phyloP scores from a whole-genome alignment of 2,888 invertebrate species.

The Ecdyonurus torrentis region DNA sequence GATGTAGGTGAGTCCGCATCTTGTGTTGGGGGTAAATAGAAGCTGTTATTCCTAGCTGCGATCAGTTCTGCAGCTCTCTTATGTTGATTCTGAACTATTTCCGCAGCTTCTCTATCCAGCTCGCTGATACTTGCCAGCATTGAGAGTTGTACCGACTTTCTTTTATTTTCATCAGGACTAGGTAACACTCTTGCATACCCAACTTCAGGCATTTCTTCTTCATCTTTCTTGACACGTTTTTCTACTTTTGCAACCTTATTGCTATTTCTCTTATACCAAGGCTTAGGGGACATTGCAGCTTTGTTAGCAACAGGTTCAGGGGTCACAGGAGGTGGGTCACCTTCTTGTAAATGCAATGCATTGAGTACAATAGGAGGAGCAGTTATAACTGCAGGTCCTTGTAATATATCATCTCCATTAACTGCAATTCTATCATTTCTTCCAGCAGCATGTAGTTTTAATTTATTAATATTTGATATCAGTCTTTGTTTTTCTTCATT shows the following conservation, averaged over 20 bases:
- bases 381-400: neutral
- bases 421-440: neutral
- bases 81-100: conserved; percentile 45
- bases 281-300: conserved; percentile 33
- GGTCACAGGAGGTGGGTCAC: conserved; percentile 1
- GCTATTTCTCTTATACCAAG: conserved; percentile 43
- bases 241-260: conserved; percentile 11
- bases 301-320: conserved; percentile 3
- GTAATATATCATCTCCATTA: neutral
- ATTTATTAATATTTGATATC: conserved; percentile 16
- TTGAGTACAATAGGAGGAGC: neutral
- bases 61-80: conserved; percentile 18
- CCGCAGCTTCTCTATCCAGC: conserved; percentile 58
- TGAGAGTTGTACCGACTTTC: conserved; percentile 36
- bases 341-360: conserved; percentile 1
- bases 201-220: conserved; percentile 29
- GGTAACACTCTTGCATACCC: conserved; percentile 29
- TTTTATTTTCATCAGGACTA: conserved; percentile 21
- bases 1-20: conserved; percentile 14
- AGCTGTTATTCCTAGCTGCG: conserved; percentile 20
- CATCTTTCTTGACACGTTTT: conserved; percentile 11
- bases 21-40: conserved; percentile 16
- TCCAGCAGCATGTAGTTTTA: conserved; percentile 15
- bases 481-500: conserved; percentile 16
- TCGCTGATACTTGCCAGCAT: conserved; percentile 60